Base-by-base conservation (phyloP, 2,888 invertebrate species). In the Pteria penguin region DNA sequence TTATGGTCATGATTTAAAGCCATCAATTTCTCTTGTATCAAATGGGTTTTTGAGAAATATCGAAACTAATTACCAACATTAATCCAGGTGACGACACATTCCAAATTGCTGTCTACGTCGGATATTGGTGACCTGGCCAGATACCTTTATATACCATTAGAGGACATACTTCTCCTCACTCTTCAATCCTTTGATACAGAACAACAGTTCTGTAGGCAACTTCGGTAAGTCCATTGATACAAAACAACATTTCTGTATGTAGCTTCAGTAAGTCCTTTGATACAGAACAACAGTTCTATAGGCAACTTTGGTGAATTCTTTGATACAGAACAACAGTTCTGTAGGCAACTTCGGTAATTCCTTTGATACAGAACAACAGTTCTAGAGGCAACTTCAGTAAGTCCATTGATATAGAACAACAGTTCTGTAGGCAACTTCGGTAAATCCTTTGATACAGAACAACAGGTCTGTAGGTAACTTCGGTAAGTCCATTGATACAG, bases 121-220 rank as follows among this genome's bases (percentile, higher is more conserved):
- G 85, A 86, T 65, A 36, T 70, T 27, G 31, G 66, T 29, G 65
- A 74, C 2, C 67, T 87, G 61, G 69, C 74, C 2, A 26, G 61
- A 24, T 61, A 29, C 22, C 71, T 88, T 26, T 65, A 74, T 5
- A 60, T 87, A 26, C 69, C 63, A 4, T n/a, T 29, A 29, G 54
- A 76, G 32, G 78, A 81, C 27, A 72, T 87, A 22, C 62, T 63
- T 18, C 63, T 84, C 2, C 71, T 82, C n/a, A 78, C 83, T 54
- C 80, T 90, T 4, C 87, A 88, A 66, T 81, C 86, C 24, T 87
- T 89, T 81, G 87, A 87, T 71, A 89, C 89, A 14, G 88, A 90
- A 52, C 88, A 89, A 68, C 87, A 89, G 82, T 89, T 88, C 78
- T 79, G 81, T 63, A 80, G 83, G 70, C 76, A 81, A 63, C 74